A percentile compares a stretch with the other conserved stretches of the same genome.
phyloP scores from a whole-genome alignment of 23 tunicate species.

The Trididemnum nubilum region DNA sequence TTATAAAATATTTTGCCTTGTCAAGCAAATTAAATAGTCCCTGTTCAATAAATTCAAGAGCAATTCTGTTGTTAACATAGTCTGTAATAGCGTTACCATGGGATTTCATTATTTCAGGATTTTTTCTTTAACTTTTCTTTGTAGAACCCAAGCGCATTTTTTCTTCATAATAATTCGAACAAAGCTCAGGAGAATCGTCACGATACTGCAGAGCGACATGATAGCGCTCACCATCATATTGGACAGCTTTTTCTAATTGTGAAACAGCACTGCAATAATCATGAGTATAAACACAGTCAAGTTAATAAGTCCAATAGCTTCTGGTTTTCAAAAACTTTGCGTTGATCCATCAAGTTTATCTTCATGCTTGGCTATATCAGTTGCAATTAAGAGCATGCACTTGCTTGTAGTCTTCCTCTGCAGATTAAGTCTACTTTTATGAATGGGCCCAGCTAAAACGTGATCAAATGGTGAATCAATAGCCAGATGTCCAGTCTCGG shows the following conservation, averaged over 20 bases:
- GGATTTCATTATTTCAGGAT: background rate
- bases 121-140: background rate
- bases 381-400: background rate
- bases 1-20: background rate
- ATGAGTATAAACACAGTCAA: background rate
- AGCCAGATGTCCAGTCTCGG: background rate
- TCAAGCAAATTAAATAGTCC: background rate
- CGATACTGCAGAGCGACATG: background rate
- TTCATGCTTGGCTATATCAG: background rate
- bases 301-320: constrained; percentile 8
- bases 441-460: background rate
- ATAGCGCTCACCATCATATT: background rate
- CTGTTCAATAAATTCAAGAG: background rate
- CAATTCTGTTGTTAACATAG: background rate
- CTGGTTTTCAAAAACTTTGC: constrained; percentile 7
- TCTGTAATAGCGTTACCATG: background rate
- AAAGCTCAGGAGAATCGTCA: background rate
- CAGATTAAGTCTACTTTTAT: background rate
- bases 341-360: background rate
- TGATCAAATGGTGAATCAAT: background rate
- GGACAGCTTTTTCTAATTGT: background rate
- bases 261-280: background rate
- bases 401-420: background rate
- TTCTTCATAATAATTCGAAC: background rate
- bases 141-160: background rate